Base-by-base conservation (phyloP, 92 coral and sea anemone species). In the Epizoanthus stellaris region DNA sequence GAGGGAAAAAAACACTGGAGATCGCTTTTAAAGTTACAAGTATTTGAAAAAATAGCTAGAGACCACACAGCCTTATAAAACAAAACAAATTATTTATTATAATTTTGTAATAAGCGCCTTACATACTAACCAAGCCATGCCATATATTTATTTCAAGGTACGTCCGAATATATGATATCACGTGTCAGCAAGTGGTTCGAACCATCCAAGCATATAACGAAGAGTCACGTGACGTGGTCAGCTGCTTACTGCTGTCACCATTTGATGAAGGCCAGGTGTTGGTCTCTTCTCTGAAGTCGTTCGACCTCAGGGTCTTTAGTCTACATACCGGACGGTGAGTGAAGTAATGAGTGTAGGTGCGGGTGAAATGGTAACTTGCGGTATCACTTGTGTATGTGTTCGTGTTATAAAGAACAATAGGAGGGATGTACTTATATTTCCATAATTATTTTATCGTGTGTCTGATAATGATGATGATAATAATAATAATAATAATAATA, bases 191-290 rank as follows among this genome's bases (percentile, higher is more conserved):
- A 38, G 83, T 95, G 63, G 81, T 92, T 9, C 85, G 88, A 38
- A 81, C 93, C 38, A 87, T 97, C 70, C 89, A 94, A 81, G 97
- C 88, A 47, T 97, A 88, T 70, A 98, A 93, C 6, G 92, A 91
- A 58, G 88, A 85, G 73, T 89, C 95, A 15, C 85, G 77, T 34
- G 99, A 97, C 77, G 84, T 75, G 34, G 95, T 97, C 38, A 90
- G 90, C 70, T 63, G 91, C 12, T 81, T 97, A 16, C 80, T 93
- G 11, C 75, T 97, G 73, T 90, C 98, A 23, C 88, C 99, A 43
- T 97, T 97, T 73, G 88, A 93, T 67, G 94, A 95, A 20, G 99
- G 99, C 30, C 99, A 95, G 58, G 91, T 97, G 4, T 77, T 97
- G 5, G 96, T 92, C 16, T 83, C 89, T 61, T 93, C 97, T 23